Base-by-base conservation (phyloP, 2,888 invertebrate species). In the Orthosia incerta region DNA sequence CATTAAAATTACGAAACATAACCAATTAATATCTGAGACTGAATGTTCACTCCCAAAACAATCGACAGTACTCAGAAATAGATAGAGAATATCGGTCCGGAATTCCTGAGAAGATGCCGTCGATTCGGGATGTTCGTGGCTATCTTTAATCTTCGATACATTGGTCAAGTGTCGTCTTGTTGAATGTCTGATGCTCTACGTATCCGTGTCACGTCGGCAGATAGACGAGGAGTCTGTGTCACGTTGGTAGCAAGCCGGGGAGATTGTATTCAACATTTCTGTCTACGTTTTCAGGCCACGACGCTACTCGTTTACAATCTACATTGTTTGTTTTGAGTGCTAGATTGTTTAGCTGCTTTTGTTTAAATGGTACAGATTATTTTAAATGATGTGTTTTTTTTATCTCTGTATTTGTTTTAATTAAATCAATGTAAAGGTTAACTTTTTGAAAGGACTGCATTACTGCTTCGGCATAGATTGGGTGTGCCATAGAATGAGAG, bases 221-320 rank as follows among this genome's bases (percentile, higher is more conserved):
- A 46, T 46, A 74, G 50, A 5, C 57, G 57, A 57, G 50, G 67
- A 45, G 63, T 76, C 66, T 23, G 62, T 66, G 62, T 76, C 76
- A 48, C 39, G 65, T 55, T 48, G 16, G 53, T 46, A 63, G 39
- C 31, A 20, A 64, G 59, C 31, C 60, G 71, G 39, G 16, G 61
- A 74, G 55, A 72, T 63, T 31, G 60, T 64, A 73, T 70, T 64
- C 69, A 72, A 23, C 39, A 56, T 75, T 67, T 55, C 76, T 61
- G 76, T 2, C 65, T 66, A n/a, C 57, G 77, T 81, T 81, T 81
- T 64, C 64, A 80, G 73, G 80, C 64, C 76, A 73, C 73, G 73
- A 71, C 26, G 26, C 57, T 68, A 26, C 50, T 64, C 53, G 71
- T 56, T 50, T 76, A 26, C 80, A 72, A 76, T 80, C 68, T 71